Base-by-base conservation (phyloP, 2,888 invertebrate genomes). In the Drosophila lutescens region DNA sequence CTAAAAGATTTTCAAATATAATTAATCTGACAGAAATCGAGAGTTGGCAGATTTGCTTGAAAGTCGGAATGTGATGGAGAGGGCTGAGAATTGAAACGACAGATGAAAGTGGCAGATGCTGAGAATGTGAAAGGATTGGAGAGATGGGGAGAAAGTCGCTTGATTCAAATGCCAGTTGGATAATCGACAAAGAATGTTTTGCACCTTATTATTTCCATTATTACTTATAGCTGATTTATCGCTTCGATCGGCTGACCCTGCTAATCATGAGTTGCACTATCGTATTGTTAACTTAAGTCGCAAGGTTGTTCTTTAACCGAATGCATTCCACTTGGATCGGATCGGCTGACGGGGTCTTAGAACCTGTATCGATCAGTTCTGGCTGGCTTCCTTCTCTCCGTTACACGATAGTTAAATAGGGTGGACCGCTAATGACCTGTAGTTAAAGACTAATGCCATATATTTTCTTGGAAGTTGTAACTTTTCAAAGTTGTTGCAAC, bases 251-350 rank as follows among this genome's bases (percentile, higher is more conserved):
- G 6, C 20, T 49, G 59, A 62, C 62, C 47, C 58, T 62, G 59
- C 62, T 58, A 26, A 41, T 58, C 62, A 62, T 47, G 61, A 47
- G 43, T 41, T 43, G 43, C 43, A 34, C 2, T 55, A 34, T 47
- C 12, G 56, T 23, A 34, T 57, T 20, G 44, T 61, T 23, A 61
- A 38, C 56, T 46, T 47, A 40, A 40, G 61, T 36, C 32, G 46
- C 61, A 62, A 62, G 61, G 58, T 41, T 49, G n/a, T 49, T 62
- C 62, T 62, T 62, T 26, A 59, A 49, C 59, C 34, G 41, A 62
- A 62, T 62, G 58, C 47, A 47, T 62, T 58, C 32, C 38, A 58
- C 40, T 49, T 30, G 15, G 38, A 13, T 36, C 9, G 15, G 38
- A 13, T 36, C 9, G 32, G 34, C 23, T 47, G 30, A 44, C 44